phyloP scores from a whole-genome alignment of 2,113 vertebrate genomes.

The Python bivittatus region DNA sequence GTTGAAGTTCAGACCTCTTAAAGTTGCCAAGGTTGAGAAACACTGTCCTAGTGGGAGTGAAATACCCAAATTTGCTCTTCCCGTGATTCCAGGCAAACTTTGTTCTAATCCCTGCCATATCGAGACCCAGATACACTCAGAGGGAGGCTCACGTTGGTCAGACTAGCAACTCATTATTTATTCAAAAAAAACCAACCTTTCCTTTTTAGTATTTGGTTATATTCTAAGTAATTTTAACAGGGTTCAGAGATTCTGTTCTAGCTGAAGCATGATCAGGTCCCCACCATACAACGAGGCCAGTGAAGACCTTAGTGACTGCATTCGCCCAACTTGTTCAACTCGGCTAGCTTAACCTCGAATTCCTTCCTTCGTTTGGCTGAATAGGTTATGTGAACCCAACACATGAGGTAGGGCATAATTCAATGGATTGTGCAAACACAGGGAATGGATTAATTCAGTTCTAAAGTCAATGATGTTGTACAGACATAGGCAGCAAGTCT shows the following conservation, averaged over 20 bases:
- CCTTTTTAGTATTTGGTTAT: too few species aligned
- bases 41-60: background rate
- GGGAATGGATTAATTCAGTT: background rate
- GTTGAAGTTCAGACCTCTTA: background rate
- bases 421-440: background rate
- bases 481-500: background rate
- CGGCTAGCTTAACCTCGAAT: background rate
- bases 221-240: background rate
- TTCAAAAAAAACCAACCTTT: background rate
- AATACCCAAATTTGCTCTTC: background rate
- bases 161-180: background rate
- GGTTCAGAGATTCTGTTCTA: background rate
- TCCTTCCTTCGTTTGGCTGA: background rate
- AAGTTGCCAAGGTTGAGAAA: background rate
- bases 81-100: background rate
- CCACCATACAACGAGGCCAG: background rate
- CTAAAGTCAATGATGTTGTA: background rate
- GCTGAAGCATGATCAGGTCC: background rate
- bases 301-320: background rate
- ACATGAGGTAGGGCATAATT: background rate
- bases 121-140: background rate
- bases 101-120: background rate
- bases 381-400: too few species aligned
- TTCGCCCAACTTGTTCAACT: background rate
- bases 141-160: background rate